phyloP scores from a whole-genome alignment of 2,797 vertebrate genomes.

The Echeneis naucrates region DNA sequence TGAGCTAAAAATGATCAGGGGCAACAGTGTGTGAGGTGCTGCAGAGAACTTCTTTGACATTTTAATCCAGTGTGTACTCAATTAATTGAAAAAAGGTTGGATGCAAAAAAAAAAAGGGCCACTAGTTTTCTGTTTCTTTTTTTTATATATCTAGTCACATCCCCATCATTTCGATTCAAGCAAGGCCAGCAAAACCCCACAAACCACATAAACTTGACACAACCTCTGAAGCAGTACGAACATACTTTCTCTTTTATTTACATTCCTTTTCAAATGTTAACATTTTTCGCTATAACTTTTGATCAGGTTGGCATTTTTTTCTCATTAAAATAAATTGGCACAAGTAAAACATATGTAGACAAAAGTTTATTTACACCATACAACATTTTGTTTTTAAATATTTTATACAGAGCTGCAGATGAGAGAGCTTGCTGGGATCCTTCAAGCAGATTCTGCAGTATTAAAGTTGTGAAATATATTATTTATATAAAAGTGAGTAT shows the following conservation, averaged over 20 bases:
- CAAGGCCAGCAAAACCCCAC: conserved; percentile 20
- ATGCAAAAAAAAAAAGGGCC: background rate
- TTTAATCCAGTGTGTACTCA: background rate
- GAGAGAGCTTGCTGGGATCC: conserved; percentile 97
- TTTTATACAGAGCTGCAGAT: conserved; percentile 99
- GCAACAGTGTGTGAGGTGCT: background rate
- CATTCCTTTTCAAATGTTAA: conserved; percentile 91
- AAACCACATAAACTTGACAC: conserved; percentile 84
- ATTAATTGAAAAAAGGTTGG: background rate
- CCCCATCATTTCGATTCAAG: background rate
- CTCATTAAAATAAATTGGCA: conserved; percentile 97
- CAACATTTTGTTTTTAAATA: conserved; percentile 99
- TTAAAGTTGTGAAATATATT: conserved; percentile 99
- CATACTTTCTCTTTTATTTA: conserved; percentile 94
- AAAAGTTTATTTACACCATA: conserved; percentile 99
- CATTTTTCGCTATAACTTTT: conserved; percentile 89
- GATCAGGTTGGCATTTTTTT: conserved; percentile 87
- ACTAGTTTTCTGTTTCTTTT: background rate
- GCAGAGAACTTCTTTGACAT: background rate
- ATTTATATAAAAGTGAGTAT: conserved; percentile 99
- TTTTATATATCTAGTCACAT: background rate
- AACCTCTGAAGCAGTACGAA: conserved; percentile 89
- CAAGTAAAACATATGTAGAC: conserved; percentile 99
- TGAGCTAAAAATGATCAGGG: conserved; percentile 5
- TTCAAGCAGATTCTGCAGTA: conserved; percentile 99